Conservation (phyloP, 2,113 vertebrate genomes). For the Chunga burmeisteri region DNA sequence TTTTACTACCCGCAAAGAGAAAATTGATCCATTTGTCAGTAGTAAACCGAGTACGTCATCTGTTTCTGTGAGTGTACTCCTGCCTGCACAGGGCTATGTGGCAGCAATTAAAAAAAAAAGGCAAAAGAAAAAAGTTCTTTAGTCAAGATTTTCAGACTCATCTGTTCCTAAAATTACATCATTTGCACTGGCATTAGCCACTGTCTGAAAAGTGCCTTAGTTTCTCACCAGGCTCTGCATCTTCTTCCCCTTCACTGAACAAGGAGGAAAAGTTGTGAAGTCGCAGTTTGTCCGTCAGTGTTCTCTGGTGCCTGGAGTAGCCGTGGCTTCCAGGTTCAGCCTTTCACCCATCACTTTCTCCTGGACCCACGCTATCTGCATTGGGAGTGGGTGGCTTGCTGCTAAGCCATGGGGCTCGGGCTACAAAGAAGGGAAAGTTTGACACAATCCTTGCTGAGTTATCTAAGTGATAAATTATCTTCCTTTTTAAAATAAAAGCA, state of each 20-base stretch:
- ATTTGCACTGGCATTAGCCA: background rate
- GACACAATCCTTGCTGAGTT: background rate
- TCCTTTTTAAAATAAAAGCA: background rate
- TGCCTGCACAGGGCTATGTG: background rate
- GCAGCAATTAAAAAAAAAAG: background rate
- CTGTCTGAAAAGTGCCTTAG: background rate
- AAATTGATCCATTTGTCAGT: background rate
- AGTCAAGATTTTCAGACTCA: background rate
- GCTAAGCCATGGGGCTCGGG: accelerated
- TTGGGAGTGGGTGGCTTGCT: background rate
- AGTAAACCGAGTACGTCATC: background rate
- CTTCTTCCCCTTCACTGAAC: background rate
- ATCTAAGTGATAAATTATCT: background rate
- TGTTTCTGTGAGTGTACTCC: background rate
- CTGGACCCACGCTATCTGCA: accelerated
- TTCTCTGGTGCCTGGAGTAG: background rate
- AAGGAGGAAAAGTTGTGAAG: background rate
- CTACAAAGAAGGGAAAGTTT: background rate
- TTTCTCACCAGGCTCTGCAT: background rate
- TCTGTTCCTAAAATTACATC: background rate
- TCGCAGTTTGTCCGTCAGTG: background rate
- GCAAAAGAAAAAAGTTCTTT: background rate
- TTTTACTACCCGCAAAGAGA: background rate
- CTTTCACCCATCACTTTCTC: background rate
- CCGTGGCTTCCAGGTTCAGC: background rate